phyloP scores from a whole-genome alignment of 2,797 vertebrate species.

The Sciaenops ocellatus region DNA sequence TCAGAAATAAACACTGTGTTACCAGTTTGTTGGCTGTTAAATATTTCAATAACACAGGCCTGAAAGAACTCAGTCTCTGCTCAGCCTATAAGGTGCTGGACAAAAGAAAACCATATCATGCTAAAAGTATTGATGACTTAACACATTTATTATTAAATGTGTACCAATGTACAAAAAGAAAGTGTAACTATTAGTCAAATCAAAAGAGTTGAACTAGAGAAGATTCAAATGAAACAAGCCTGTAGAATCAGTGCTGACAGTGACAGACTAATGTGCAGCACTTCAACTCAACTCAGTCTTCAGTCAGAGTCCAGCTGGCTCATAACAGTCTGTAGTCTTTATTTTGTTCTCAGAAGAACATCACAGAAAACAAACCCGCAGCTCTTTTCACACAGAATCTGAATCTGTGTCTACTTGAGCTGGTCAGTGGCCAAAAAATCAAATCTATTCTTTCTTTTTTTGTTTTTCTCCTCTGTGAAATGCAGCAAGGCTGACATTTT shows the following conservation, averaged over 20 bases:
- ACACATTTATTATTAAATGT: not conserved
- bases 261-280: constrained; percentile 7
- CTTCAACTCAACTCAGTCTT: not conserved
- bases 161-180: not conserved
- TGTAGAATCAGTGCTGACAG: not conserved
- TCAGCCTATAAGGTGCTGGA: not conserved
- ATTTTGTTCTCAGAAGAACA: not conserved
- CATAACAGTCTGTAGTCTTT: not conserved
- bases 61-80: not conserved
- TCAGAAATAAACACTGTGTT: not conserved
- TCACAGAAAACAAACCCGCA: not conserved
- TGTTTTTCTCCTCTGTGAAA: not conserved
- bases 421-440: too few relatives aligned
- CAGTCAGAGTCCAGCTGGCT: not conserved
- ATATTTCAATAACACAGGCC: not conserved
- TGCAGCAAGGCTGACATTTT: not conserved
- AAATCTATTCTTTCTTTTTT: not conserved
- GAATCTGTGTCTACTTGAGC: not conserved
- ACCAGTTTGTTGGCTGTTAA: not conserved
- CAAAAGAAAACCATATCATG: not conserved
- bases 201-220: not conserved
- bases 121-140: too few relatives aligned
- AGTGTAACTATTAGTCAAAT: not conserved
- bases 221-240: not conserved
- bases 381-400: too few relatives aligned